A percentile compares a stretch with the other conserved stretches of the same genome.
These are phyloP conservation scores for Cynocephalus volans DNA, from an alignment of 2,113 vertebrate species.

Conservation along the genomic window DNA sequence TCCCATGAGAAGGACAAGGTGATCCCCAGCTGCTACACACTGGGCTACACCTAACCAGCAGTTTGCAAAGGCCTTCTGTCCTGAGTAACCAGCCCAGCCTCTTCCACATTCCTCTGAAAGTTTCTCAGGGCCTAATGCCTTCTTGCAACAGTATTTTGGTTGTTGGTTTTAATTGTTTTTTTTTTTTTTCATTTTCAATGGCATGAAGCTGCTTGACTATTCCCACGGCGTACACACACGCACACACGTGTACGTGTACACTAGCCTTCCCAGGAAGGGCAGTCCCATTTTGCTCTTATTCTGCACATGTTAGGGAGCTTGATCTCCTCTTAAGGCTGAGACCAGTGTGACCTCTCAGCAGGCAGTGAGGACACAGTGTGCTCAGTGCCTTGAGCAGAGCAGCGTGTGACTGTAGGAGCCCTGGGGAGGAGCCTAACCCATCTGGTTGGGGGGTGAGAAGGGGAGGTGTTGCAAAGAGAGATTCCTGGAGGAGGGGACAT, in stretches of 20 bases:
- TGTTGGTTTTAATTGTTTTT: not conserved
- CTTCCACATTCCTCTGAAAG: not conserved
- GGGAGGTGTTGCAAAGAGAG: no score
- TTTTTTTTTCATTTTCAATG: not conserved
- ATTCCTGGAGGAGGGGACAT: not conserved
- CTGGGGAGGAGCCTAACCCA: not conserved
- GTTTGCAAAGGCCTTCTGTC: conserved; percentile 42
- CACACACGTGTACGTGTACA: not conserved
- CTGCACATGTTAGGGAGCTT: fast-evolving
- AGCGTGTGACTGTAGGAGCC: fast-evolving
- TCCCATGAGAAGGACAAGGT: conserved; percentile 98
- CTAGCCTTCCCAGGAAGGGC: not conserved
- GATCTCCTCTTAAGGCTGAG: not conserved
- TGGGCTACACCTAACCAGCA: conserved; percentile 81
- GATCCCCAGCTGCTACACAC: fast-evolving
- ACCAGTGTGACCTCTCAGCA: fast-evolving
- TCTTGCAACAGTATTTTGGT: not conserved
- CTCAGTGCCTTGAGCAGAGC: fast-evolving
- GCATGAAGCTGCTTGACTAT: not conserved
- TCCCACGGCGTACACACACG: not conserved
- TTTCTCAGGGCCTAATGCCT: not conserved
- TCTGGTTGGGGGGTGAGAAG: fast-evolving
- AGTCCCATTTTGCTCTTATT: fast-evolving
- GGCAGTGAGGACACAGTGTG: no score
- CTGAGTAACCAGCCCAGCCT: not conserved